Percentiles rank a stretch among this genome's conserved stretches.
Conservation (phyloP, 2,113 vertebrate species). For the Steatornis caripensis region DNA sequence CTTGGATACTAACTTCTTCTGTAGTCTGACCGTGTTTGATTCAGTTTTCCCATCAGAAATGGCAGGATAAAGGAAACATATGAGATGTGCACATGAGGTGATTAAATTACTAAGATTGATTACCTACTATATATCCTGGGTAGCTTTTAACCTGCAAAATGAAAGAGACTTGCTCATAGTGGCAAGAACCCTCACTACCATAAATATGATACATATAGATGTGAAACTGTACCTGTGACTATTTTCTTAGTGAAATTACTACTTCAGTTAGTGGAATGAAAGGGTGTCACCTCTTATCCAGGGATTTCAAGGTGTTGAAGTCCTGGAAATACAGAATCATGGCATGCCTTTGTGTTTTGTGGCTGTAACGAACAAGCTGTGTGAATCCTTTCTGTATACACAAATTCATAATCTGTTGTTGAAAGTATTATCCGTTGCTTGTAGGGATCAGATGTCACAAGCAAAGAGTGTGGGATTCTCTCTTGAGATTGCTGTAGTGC, state of each 20-base stretch:
- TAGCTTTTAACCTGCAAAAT: not conserved
- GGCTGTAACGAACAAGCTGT: not conserved
- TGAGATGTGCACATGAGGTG: not conserved
- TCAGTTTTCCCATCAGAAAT: not conserved
- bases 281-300: not conserved
- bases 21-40: not conserved
- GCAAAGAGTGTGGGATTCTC: not conserved
- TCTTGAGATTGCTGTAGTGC: not conserved
- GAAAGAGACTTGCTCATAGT: not conserved
- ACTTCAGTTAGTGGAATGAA: not conserved
- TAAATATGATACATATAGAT: not conserved
- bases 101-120: not conserved
- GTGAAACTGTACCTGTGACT: not conserved
- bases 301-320: not conserved
- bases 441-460: not conserved
- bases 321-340: not conserved
- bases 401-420: constrained; percentile 17
- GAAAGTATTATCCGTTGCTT: not conserved
- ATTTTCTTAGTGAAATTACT: not conserved
- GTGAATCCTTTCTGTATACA: not conserved
- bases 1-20: not conserved
- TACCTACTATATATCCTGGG: not conserved
- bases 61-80: not conserved
- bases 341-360: not conserved
- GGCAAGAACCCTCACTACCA: not conserved